These are phyloP conservation scores for Sesamia nonagrioides DNA, from an alignment of 1,140 invertebrate species.

Conservation along the genomic window DNA sequence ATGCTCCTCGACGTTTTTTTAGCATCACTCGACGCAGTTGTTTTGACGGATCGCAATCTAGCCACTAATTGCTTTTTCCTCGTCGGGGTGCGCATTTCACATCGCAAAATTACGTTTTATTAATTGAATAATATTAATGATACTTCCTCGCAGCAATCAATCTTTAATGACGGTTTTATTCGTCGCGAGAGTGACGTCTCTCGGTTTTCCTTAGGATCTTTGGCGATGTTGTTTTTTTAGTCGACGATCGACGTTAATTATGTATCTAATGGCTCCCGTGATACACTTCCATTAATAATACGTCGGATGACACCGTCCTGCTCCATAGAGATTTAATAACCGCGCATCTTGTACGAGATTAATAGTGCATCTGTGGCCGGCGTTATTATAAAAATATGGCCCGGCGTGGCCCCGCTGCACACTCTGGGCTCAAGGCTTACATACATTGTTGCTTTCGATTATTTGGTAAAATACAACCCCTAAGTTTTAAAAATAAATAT, in stretches of 20 bases:
- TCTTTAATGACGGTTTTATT: slow-evolving; percentile 86
- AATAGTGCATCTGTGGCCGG: slow-evolving; percentile 78
- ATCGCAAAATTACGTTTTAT: slow-evolving; percentile 86
- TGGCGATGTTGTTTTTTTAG: slow-evolving; percentile 70
- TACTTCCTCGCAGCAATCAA: slow-evolving; percentile 84
- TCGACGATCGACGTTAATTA: slow-evolving; percentile 83
- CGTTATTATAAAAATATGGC: slow-evolving; percentile 77
- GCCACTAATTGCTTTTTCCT: slow-evolving; percentile 88
- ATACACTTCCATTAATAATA: slow-evolving; percentile 87
- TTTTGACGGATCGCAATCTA: slow-evolving; percentile 87
- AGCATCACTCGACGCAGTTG: slow-evolving; percentile 80
- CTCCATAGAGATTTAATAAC: slow-evolving; percentile 84
- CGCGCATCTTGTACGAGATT: slow-evolving; percentile 75
- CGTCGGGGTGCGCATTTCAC: slow-evolving; percentile 82
- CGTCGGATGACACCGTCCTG: slow-evolving; percentile 76
- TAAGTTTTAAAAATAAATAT: slow-evolving; percentile 50
- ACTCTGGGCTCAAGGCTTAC: neutral
- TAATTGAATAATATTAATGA: slow-evolving; percentile 88
- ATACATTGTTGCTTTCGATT: slow-evolving; percentile 39
- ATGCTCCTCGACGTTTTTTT: slow-evolving; percentile 79
- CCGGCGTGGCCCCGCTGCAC: slow-evolving; percentile 9
- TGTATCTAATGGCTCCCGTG: slow-evolving; percentile 85
- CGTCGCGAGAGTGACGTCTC: slow-evolving; percentile 75
- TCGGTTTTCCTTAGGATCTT: slow-evolving; percentile 62
- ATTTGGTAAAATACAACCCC: slow-evolving; percentile 37